Evolutionary conservation across 2,113 vertebrate species (phyloP), one percentile per base, ranked within the genome.

Genomic region (Podarcis raffonei): DNA sequence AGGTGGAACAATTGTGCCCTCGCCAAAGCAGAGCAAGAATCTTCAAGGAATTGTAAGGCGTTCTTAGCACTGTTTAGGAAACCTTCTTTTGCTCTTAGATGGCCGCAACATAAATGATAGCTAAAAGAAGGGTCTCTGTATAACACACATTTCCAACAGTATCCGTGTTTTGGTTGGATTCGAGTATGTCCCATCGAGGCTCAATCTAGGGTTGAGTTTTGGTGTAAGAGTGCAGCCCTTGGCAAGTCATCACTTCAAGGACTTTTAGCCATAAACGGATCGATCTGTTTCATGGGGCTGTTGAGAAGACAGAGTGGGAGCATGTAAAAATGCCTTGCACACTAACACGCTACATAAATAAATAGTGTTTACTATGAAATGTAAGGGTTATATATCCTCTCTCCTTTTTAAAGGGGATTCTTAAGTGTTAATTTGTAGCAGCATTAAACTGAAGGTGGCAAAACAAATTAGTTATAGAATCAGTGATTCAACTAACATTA

Each of bases 391-490:
- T 68, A 69, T 68, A 42, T 32, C 30, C 4, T 23, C 72, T 7
- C 9, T 69, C 68, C 35, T 30, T 66, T 82, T 68, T 82, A 83
- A 27, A 68, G 15, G 66, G 65, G 37, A 83, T 39, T 69, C 65
- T 69, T 30, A 48, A 30, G 27, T 69, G 66, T 79, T 35, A 11
- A 57, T 7, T 30, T 32, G n/a, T 16, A 22, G 11, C 68, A 18
- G 84, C 12, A 88, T 74, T 13, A 91, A 81, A 25, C 1, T 77
- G 75, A 75, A 22, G 3, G 0, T 82, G 86, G 42, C 27, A 42
- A 23, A 11, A 15, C 59, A 11, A 82, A 32, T 0, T 20, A 62
- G 81, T 92, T 88, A 37, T 81, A 3, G 91, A 90, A 90, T 72
- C 0, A 86, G 66, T 9, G 20, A 1, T 65, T 91, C 32, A 25